Base-by-base conservation (phyloP, 1,140 invertebrate species). In the Caligus rogercresseyi region DNA sequence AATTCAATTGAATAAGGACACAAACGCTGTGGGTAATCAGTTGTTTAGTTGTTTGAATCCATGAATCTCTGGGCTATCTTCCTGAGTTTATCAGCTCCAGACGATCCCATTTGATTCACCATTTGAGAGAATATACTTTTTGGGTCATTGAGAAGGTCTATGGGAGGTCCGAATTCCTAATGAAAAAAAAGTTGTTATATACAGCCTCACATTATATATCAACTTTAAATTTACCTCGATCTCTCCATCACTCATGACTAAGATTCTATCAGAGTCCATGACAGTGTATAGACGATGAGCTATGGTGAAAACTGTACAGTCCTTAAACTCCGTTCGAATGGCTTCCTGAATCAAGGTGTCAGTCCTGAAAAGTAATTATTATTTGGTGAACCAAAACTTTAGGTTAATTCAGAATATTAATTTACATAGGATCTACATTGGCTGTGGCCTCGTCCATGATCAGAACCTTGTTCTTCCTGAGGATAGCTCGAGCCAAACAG, bases 271-370 rank as follows among this genome's bases (percentile, higher is more conserved):
- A 71, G 71, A 77, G 25, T 63, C 61, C 54, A 73, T 67, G 51
- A 77, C 71, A 14, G 77, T 76, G 56, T 74, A 70, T 2, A 76
- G 66, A 25, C 77, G 67, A 67, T 78, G 76, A 3, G 76, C 77
- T 43, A 78, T 78, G 1, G 74, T 77, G 7, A 78, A 66, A 3
- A 78, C 84, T 18, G 91, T 95, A 72, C 87, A 90, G 64, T 87
- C 79, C 67, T 79, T 81, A 72, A 96, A 95, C 72, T 93, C 86
- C 51, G 80, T 78, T 20, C 87, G 79, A 69, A 95, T 93, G 0
- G 89, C 93, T 74, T 80, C 80, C 75, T 92, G 76, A 70, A 94
- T 92, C 24, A 93, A 79, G 73, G 90, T 87, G 73, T 93, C 90
- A 0, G 87, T 91, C 31, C 31, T 43, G 31, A 43, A 43, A 43